Conservation (phyloP, 2,797 vertebrate species). For the Rhynchonycteris naso region DNA sequence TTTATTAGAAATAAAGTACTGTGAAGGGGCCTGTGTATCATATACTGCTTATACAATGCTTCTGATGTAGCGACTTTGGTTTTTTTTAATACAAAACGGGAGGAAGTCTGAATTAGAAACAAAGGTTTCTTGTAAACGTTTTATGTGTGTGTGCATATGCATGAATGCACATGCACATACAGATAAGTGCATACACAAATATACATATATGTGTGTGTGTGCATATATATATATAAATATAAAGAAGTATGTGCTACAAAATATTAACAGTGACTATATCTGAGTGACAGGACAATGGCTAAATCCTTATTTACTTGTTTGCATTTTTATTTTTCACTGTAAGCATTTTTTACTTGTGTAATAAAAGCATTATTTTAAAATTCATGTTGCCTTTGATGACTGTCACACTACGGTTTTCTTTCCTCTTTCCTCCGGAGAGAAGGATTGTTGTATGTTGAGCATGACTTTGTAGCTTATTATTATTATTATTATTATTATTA, state of each 20-base stretch:
- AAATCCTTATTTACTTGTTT: neutral
- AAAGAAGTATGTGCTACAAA: neutral
- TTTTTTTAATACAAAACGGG: constrained; percentile 18
- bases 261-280: neutral
- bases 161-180: neutral
- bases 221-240: neutral
- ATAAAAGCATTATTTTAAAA: constrained; percentile 4
- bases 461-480: neutral
- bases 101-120: neutral
- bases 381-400: neutral
- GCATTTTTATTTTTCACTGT: neutral
- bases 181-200: neutral
- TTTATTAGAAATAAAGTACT: neutral
- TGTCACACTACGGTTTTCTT: neutral
- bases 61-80: neutral
- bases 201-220: neutral
- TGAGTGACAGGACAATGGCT: neutral
- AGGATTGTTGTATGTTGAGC: neutral
- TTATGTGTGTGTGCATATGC: neutral
- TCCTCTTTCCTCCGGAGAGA: neutral
- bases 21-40: neutral
- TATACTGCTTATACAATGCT: neutral
- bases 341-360: neutral
- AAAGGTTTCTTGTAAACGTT: constrained; percentile 34
- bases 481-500: too few species aligned